Conservation (phyloP, 1,140 invertebrate genomes). For the Laodelphax striatellus region DNA sequence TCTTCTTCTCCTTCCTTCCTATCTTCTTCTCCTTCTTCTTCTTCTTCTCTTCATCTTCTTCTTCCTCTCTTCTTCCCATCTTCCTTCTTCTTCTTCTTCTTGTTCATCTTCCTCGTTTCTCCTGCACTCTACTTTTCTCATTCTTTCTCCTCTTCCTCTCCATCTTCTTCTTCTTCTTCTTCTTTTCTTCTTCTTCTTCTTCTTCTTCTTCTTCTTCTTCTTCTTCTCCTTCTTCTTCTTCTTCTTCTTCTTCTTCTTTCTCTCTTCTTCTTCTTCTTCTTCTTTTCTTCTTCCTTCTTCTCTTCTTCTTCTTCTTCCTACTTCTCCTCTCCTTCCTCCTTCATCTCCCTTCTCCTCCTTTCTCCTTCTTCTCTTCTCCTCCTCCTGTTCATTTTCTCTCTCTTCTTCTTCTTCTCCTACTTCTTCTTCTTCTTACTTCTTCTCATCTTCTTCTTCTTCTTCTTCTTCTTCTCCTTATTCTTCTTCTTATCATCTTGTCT, state of each 20-base stretch:
- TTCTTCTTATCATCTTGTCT: neutral
- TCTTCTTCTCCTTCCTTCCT: neutral
- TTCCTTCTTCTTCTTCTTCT: neutral
- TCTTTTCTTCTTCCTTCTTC: no score
- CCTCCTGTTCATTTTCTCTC: neutral
- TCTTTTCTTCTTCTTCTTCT: no score
- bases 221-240: no score
- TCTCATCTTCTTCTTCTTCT: neutral
- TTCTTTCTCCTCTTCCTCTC: neutral
- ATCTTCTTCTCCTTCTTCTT: neutral
- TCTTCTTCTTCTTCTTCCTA: neutral
- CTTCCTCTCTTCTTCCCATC: neutral
- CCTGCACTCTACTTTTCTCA: neutral
- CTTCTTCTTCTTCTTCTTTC: neutral
- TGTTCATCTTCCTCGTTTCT: no score
- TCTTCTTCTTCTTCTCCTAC: neutral
- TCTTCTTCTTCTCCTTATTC: neutral
- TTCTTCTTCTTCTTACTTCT: neutral
- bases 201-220: no score
- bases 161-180: no score
- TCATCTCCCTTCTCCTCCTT: neutral
- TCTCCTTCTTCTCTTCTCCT: neutral
- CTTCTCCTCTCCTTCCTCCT: neutral
- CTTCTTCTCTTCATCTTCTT: neutral
- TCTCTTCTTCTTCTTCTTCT: neutral